Base-by-base conservation (phyloP, 2,113 vertebrate species). In the Neodontobutis hainanensis region DNA sequence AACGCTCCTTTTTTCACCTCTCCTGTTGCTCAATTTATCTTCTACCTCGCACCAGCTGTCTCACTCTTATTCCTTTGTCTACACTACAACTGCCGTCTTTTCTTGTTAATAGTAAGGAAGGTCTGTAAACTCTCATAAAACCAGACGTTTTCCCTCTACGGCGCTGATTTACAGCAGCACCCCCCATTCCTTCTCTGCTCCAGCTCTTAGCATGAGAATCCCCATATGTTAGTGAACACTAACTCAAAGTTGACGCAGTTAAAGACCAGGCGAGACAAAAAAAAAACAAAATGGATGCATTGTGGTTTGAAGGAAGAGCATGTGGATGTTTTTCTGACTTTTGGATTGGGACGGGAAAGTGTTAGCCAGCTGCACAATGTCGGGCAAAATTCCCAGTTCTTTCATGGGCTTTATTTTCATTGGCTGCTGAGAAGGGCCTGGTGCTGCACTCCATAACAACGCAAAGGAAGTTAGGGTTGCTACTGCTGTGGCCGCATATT, bases 101-200 rank as follows among this genome's bases (percentile, higher is more conserved):
- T 84, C 82, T 89, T 79, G 86, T 88, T 86, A 83, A 85, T 88
- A 82, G 76, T 73, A 47, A 79, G 73, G 59, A 75, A 57, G 79
- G 77, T 84, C 64, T 84, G 81, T 83, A 89, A 89, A 88, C 68
- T 68, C 83, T 79, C 84, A 87, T 89, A 85, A 90, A 90, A 80
- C 63, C 55, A 80, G 56, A 34, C 60, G 5, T 75, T 85, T 57
- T 81, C 83, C 74, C 78, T 61, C 76, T 68, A 52, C 76, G 70
- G 51, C 44, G 8, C 73, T 78, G 85, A 87, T 88, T 87, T 87
- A 89, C 63, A 70, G 56, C 59, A 67, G 6, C 46, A 51, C 64
- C 19, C 27, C 66, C 66, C 65, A 53, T 49, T 53, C 55, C 15
- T 27, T 50, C 60, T 12, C 35, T 6, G 56, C 32, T 38, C 51